Conservation (phyloP, 2,113 vertebrate genomes). For the Sakesphorus luctuosus region DNA sequence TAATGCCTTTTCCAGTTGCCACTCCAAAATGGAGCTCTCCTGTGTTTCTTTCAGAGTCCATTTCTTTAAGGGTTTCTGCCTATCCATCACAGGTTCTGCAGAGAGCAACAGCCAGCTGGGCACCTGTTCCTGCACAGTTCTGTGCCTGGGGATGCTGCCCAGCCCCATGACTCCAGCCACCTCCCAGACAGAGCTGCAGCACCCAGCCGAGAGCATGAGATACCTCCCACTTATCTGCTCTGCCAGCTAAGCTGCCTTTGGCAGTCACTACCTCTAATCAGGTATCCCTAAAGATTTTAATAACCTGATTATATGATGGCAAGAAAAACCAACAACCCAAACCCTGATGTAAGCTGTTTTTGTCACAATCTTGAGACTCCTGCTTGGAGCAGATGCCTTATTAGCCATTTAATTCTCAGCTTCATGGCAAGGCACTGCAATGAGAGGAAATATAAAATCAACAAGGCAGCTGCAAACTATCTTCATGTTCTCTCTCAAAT, state of each 20-base stretch:
- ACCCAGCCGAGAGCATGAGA: background rate
- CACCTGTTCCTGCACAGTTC: background rate
- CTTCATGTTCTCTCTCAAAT: conserved; percentile 45
- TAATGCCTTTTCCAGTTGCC: background rate
- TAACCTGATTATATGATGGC: background rate
- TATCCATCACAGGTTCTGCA: background rate
- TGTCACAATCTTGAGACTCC: conserved; percentile 31
- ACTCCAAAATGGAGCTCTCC: background rate
- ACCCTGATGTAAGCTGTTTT: background rate
- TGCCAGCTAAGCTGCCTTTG: background rate
- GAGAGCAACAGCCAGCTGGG: background rate
- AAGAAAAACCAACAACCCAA: conserved; percentile 39
- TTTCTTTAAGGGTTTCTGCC: background rate
- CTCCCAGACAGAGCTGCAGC: background rate
- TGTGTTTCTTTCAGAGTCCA: background rate
- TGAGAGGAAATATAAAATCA: conserved; percentile 47
- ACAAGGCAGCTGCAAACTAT: conserved; percentile 56
- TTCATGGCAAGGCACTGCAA: conserved; percentile 2
- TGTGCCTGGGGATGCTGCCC: background rate
- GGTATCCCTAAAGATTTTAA: background rate
- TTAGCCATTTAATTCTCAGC: conserved; percentile 49
- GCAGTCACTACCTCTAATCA: background rate
- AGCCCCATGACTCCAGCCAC: background rate
- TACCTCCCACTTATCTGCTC: background rate
- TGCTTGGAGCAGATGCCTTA: conserved; percentile 49